These are phyloP conservation scores for Laothoe populi DNA, from an alignment of 2,888 invertebrate species.

Conservation along the genomic window DNA sequence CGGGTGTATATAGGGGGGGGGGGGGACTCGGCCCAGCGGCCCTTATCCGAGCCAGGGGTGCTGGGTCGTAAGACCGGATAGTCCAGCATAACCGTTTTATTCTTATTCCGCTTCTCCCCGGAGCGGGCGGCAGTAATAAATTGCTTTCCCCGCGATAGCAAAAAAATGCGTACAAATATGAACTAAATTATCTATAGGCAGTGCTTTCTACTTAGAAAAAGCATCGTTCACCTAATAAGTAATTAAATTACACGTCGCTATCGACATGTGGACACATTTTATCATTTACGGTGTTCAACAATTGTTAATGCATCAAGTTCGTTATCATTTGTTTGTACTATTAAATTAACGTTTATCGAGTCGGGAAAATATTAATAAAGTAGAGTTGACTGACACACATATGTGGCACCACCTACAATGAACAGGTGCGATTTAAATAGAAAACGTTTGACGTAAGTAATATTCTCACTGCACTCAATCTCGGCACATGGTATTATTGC, in stretches of 20 bases:
- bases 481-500: conserved; percentile 12
- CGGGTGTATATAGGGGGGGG: too few species aligned
- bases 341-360: conserved; percentile 4
- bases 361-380: conserved; percentile 18
- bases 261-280: neutral
- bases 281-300: conserved; percentile 9
- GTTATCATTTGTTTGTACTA: conserved; percentile 20
- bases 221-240: neutral
- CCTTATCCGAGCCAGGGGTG: too few species aligned
- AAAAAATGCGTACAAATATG: too few species aligned
- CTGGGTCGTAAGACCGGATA: too few species aligned
- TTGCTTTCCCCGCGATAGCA: too few species aligned
- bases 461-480: conserved; percentile 21
- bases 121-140: too few species aligned
- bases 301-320: conserved; percentile 17
- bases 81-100: too few species aligned
- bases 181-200: too few species aligned
- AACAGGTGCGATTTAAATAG: neutral
- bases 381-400: conserved; percentile 22
- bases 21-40: too few species aligned
- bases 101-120: too few species aligned
- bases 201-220: neutral
- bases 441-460: conserved; percentile 5
- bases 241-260: neutral
- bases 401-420: neutral